Evolutionary conservation across 2,888 invertebrate genomes (phyloP).

Genomic region (Chrysolina americana): DNA sequence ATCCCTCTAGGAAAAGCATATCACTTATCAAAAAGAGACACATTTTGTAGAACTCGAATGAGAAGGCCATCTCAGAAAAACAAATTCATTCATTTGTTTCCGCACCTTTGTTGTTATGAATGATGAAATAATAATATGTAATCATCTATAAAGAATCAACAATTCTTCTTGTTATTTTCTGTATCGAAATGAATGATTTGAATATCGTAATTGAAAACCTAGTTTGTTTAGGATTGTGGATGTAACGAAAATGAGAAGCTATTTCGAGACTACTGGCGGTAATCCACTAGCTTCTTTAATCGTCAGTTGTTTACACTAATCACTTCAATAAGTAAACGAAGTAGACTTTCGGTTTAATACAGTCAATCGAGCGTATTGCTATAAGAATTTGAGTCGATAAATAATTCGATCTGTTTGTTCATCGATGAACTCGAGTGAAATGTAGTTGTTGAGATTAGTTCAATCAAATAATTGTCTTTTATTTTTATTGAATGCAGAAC

Average conservation of each 20-base stretch:
- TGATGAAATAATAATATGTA: too few species aligned
- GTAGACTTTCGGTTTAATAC: neutral
- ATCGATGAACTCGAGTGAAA: neutral
- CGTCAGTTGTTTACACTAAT: constrained; percentile 48
- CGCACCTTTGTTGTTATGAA: too few species aligned
- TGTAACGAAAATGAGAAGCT: neutral
- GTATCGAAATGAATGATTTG: neutral
- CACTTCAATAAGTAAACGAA: constrained; percentile 36
- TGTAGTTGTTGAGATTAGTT: neutral
- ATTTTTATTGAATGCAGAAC: too few species aligned
- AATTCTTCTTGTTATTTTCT: too few species aligned
- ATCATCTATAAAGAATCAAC: too few species aligned
- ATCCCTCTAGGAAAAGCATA: too few species aligned
- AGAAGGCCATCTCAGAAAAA: too few species aligned
- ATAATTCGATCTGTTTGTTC: neutral
- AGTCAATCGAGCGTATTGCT: neutral
- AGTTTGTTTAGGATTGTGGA: constrained; percentile 13
- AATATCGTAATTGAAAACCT: constrained; percentile 12
- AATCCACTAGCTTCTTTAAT: constrained; percentile 29
- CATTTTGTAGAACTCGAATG: too few species aligned
- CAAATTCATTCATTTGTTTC: too few species aligned
- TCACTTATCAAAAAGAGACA: too few species aligned
- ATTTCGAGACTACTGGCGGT: constrained; percentile 2
- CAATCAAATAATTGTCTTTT: too few species aligned
- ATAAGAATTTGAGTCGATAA: neutral